Percentiles rank a stretch among this genome's conserved stretches.
Conservation (phyloP, 2,113 vertebrate species). For the Bolborhynchus lineola region DNA sequence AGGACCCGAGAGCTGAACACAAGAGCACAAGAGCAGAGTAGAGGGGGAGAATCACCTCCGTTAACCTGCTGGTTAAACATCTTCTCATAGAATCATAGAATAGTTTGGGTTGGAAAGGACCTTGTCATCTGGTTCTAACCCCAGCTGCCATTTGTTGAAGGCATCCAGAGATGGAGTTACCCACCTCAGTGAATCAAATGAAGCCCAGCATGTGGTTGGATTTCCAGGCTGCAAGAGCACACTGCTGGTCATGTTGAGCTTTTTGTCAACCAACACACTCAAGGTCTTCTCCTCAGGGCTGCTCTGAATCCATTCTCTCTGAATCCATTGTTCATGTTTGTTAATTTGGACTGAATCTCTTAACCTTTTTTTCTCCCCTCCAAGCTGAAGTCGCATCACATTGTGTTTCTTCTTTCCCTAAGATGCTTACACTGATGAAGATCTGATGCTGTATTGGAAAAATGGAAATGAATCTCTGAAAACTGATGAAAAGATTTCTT, state of each 20-base stretch:
- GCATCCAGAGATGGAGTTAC: neutral
- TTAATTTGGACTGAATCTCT: neutral
- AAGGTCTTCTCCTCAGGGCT: neutral
- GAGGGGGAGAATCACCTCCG: neutral
- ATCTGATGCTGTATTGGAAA: constrained; percentile 97
- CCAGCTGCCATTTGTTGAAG: neutral
- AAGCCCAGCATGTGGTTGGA: neutral
- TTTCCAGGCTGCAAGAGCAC: neutral
- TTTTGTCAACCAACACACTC: neutral
- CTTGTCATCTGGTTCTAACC: neutral
- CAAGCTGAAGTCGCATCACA: neutral
- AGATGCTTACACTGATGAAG: constrained; percentile 98
- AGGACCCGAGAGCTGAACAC: neutral
- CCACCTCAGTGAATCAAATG: neutral
- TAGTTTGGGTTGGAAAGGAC: neutral
- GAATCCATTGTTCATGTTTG: neutral
- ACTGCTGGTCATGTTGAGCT: neutral
- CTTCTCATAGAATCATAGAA: neutral
- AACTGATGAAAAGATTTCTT: constrained; percentile 90
- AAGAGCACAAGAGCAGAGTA: neutral
- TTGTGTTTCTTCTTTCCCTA: neutral
- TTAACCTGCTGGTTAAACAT: neutral
- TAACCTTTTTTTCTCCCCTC: neutral
- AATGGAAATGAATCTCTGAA: constrained; percentile 92
- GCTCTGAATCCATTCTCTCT: neutral